Evolutionary conservation across 2,888 invertebrate genomes (phyloP).

Genomic region (Schizotus pectinicornis): DNA sequence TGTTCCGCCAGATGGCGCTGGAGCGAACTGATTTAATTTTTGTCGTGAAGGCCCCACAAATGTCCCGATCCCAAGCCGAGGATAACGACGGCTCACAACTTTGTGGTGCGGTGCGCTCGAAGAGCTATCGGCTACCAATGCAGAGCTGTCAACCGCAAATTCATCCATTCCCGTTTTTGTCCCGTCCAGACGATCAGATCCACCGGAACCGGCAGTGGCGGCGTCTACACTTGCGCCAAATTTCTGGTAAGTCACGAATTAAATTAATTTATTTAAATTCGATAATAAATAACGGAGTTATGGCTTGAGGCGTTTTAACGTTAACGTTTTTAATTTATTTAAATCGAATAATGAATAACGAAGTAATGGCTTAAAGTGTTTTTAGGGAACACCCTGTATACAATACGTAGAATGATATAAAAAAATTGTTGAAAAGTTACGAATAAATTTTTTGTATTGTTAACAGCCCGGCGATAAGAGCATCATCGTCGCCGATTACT

Average conservation of each 20-base stretch:
- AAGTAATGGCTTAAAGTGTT: too few relatives aligned
- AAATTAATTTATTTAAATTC: too few relatives aligned
- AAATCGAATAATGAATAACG: too few relatives aligned
- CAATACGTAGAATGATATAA: too few relatives aligned
- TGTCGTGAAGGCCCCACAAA: conserved; percentile 87
- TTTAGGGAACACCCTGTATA: too few relatives aligned
- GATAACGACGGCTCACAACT: conserved; percentile 72
- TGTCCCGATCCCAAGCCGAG: conserved; percentile 88
- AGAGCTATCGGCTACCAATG: conserved; percentile 64
- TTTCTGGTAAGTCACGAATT: too few relatives aligned
- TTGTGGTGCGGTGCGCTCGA: conserved; percentile 68
- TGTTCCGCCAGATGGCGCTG: conserved; percentile 14
- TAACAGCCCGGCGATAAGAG: conserved; percentile 56
- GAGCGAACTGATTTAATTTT: conserved; percentile 10
- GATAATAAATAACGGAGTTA: too few relatives aligned
- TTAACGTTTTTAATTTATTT: too few relatives aligned
- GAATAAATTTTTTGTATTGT: too few relatives aligned
- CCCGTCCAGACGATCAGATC: conserved; percentile 76
- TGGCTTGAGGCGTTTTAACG: too few relatives aligned
- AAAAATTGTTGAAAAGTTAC: too few relatives aligned
- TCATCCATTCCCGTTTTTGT: conserved; percentile 84
- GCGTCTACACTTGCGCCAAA: conserved; percentile 72
- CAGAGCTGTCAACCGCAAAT: conserved; percentile 75
- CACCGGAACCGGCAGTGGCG: conserved; percentile 66
- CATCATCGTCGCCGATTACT: conserved; percentile 87